phyloP scores from a whole-genome alignment of 2,113 vertebrate species.

The Narcine bancroftii region DNA sequence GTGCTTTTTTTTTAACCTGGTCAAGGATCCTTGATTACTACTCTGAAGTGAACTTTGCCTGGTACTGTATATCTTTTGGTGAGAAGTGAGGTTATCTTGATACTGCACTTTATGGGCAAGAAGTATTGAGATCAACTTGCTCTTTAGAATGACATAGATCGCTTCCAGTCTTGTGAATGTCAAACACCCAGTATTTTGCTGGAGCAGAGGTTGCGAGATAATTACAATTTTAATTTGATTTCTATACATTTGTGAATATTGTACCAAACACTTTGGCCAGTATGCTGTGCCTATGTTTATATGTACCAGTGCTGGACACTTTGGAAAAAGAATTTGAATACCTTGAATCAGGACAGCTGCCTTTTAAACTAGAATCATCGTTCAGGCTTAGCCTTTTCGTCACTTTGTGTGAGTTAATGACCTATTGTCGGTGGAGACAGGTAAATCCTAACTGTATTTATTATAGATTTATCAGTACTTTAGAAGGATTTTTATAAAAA shows the following conservation, averaged over 20 bases:
- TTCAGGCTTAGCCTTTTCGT: constrained; percentile 82
- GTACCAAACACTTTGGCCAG: constrained; percentile 22
- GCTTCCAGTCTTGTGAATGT: background rate
- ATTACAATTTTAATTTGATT: background rate
- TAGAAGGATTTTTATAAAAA: background rate
- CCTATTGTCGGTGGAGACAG: constrained; percentile 83
- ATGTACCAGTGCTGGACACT: constrained; percentile 65
- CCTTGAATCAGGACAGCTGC: constrained; percentile 84
- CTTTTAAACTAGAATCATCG: constrained; percentile 76
- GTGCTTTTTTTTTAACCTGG: background rate
- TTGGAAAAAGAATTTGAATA: constrained; percentile 75
- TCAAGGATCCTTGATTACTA: background rate
- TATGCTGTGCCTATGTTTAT: constrained; percentile 87
- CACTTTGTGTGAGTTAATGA: constrained; percentile 80
- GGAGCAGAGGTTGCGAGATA: background rate
- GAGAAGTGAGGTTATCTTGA: background rate
- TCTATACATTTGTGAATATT: constrained; percentile 46
- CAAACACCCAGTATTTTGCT: background rate
- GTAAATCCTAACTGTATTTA: constrained; percentile 43
- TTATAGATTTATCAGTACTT: background rate
- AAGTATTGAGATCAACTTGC: background rate
- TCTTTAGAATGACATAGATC: background rate
- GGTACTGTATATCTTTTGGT: background rate
- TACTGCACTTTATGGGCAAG: background rate
- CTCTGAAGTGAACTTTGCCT: background rate